Conservation (phyloP, 2,113 vertebrate species). For the Mustelus asterias region DNA sequence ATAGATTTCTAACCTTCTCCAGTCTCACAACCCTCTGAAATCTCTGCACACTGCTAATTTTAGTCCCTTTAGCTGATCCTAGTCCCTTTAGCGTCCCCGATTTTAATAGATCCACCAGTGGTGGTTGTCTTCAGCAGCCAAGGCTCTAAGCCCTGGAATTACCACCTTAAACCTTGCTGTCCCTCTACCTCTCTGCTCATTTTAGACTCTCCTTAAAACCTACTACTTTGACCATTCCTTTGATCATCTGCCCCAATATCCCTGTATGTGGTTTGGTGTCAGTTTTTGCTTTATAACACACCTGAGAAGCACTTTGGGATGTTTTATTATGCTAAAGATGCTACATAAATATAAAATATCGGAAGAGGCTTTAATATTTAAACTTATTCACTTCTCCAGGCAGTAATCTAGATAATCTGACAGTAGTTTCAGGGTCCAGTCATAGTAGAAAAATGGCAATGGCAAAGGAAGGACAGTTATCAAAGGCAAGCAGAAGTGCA, state of each 20-base stretch:
- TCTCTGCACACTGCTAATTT: no score
- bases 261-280: background rate
- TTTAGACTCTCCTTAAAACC: background rate
- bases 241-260: background rate
- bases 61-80: no score
- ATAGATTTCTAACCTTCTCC: no score
- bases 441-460: background rate
- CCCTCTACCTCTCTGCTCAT: no score
- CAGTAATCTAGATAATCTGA: background rate
- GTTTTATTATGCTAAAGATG: background rate
- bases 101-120: no score
- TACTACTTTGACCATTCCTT: background rate
- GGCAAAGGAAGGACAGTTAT: background rate
- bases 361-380: background rate
- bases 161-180: background rate
- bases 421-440: background rate
- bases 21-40: no score
- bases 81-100: no score
- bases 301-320: background rate
- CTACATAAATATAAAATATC: background rate
- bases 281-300: background rate
- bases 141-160: background rate
- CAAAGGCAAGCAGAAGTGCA: background rate
- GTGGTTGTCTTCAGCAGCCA: no score
- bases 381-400: background rate